These are phyloP conservation scores for Formica selysi DNA, from an alignment of 1,140 invertebrate genomes.

Conservation along the genomic window DNA sequence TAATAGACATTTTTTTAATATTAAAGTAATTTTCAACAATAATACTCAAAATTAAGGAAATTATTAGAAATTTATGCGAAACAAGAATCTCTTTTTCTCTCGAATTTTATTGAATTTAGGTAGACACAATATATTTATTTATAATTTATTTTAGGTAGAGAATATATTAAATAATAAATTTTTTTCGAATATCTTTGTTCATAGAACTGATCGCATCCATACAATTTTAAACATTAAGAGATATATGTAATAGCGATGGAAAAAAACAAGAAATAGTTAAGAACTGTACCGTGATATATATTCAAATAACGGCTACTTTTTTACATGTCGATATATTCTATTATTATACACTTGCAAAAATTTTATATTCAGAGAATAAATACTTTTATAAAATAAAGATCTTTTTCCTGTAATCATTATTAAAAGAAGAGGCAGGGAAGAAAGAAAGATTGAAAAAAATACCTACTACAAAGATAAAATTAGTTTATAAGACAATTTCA, in stretches of 20 bases:
- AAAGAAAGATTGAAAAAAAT: background rate
- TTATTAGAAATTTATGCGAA: conserved; percentile 77
- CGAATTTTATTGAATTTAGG: conserved; percentile 85
- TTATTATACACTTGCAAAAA: conserved; percentile 71
- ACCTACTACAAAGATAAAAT: conserved; percentile 9
- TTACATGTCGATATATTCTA: conserved; percentile 72
- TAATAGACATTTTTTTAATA: conserved; percentile 63
- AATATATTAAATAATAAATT: conserved; percentile 85
- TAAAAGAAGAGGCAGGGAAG: conserved; percentile 1
- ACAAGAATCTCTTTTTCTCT: conserved; percentile 74
- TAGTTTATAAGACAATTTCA: background rate
- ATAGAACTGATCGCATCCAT: conserved; percentile 52
- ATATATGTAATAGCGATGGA: conserved; percentile 47
- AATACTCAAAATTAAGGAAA: conserved; percentile 79
- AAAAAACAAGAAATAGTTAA: conserved; percentile 43
- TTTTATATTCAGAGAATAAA: conserved; percentile 81
- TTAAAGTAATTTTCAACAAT: conserved; percentile 74
- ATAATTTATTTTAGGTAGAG: conserved; percentile 86
- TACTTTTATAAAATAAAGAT: conserved; percentile 72
- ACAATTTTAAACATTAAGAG: conserved; percentile 57
- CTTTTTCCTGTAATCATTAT: conserved; percentile 66
- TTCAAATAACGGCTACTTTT: conserved; percentile 66
- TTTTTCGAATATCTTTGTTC: conserved; percentile 55
- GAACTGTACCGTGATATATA: conserved; percentile 62
- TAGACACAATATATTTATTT: conserved; percentile 86